Conservation (phyloP, 64 coral and sea anemone genomes). For the Montipora sp. region DNA sequence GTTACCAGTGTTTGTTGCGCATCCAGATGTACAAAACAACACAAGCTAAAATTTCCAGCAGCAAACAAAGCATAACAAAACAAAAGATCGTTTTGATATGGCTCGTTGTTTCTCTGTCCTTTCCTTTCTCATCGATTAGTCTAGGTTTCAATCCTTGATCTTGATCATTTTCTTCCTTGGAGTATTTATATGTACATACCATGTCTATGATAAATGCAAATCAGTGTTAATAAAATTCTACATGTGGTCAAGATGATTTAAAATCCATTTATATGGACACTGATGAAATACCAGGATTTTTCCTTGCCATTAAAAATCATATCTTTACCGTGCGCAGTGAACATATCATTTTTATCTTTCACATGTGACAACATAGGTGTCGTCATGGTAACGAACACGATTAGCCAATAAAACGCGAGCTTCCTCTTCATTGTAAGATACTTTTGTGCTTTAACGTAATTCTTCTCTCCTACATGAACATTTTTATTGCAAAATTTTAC, state of each 20-base stretch:
- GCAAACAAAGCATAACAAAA: not conserved
- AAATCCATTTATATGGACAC: not conserved
- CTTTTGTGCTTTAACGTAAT: too few relatives aligned
- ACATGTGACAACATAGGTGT: too few relatives aligned
- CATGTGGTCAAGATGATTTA: not conserved
- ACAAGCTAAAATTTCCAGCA: constrained; percentile 21
- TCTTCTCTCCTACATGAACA: too few relatives aligned
- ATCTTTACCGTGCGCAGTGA: too few relatives aligned
- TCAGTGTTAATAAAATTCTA: not conserved
- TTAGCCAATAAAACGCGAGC: too few relatives aligned
- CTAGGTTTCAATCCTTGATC: not conserved
- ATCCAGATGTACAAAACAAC: not conserved
- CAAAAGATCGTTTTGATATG: not conserved
- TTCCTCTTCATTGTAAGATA: too few relatives aligned
- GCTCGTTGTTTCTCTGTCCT: not conserved
- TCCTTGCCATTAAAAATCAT: too few relatives aligned
- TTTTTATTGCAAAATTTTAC: too few relatives aligned
- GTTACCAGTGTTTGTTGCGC: not conserved
- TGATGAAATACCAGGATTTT: too few relatives aligned
- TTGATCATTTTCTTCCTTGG: not conserved
- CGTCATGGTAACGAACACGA: too few relatives aligned
- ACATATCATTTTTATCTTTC: too few relatives aligned
- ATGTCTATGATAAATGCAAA: not conserved
- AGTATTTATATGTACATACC: not conserved
- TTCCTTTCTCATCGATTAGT: not conserved